Base-by-base conservation (phyloP, 2,113 vertebrate species). In the Myotis yumanensis region DNA sequence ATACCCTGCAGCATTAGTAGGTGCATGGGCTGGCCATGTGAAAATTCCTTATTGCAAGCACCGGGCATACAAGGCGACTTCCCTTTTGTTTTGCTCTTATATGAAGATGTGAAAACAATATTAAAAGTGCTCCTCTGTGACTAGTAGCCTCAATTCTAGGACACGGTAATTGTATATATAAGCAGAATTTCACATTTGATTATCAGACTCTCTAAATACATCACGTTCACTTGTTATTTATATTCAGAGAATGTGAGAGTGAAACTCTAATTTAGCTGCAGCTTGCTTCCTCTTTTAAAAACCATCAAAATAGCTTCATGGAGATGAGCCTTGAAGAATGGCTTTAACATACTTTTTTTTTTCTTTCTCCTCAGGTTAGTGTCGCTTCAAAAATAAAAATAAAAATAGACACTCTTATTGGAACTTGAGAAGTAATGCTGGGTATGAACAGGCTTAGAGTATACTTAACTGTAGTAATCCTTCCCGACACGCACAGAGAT, bases 381-480 rank as follows among this genome's bases (percentile, higher is more conserved):
- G 83, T 95, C 95, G 95, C 93, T 96, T 96, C 90, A 96, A 95
- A 97, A 97, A 97, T 95, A 92, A 93, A 95, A 93, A 95, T 85
- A 96, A 96, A 97, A 95, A 90, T 89, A 96, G 92, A 28, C 86
- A 90, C 80, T 96, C 85, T 94, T 96, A 88, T 88, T 97, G 94
- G 95, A 90, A 95, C 93, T 93, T 92, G 72, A 93, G 82, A 59
- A 96, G 77, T 86, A 89, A 93, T 64, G 64, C 89, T 81, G 66
- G 86, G 59, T 95, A 94, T 97, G 93, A 96, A 95, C 71, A 86
- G 90, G 96, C 88, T 97, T 96, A 97, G 88, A 96, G 88, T 93
- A 73, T 95, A 80, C 96, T 97, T 95, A 96, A 95, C 94, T 94
- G 9, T 71, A 79, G 79, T 95, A 97, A 97, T 96, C 97, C 94